Conservation (phyloP, 1,140 invertebrate species). For the Nasonia vitripennis region DNA sequence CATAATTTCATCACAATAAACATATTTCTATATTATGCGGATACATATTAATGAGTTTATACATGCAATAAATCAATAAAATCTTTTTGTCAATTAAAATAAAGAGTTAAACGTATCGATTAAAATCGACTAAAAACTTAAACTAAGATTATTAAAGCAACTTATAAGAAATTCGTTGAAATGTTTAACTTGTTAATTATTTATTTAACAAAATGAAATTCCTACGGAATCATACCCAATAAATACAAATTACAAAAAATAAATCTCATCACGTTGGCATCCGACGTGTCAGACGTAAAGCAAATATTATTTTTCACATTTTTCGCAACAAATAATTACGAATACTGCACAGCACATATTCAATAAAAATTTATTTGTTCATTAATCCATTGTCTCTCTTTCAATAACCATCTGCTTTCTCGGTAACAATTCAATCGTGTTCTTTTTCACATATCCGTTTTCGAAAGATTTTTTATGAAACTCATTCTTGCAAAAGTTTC, state of each 20-base stretch:
- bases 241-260: slow-evolving; percentile 36
- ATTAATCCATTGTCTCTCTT: not conserved
- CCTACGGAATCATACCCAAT: not conserved
- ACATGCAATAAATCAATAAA: slow-evolving; percentile 7
- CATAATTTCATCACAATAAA: not conserved
- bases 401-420: slow-evolving; percentile 24
- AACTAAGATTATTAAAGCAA: slow-evolving; percentile 1
- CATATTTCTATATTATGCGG: not conserved
- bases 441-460: slow-evolving; percentile 7
- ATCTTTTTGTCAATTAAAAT: not conserved
- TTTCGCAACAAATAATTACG: slow-evolving; percentile 11
- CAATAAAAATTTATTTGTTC: slow-evolving; percentile 28
- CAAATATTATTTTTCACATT: slow-evolving; percentile 6
- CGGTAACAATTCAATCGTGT: slow-evolving; percentile 33
- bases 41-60: not conserved
- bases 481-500: not conserved
- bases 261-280: slow-evolving; percentile 3
- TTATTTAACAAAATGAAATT: slow-evolving; percentile 23
- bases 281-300: not conserved
- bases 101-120: not conserved
- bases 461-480: slow-evolving; percentile 20
- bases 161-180: slow-evolving; percentile 12
- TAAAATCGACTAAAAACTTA: not conserved
- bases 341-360: slow-evolving; percentile 30
- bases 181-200: not conserved